phyloP scores from a whole-genome alignment of 2,113 vertebrate species.

The Arenaria interpres region DNA sequence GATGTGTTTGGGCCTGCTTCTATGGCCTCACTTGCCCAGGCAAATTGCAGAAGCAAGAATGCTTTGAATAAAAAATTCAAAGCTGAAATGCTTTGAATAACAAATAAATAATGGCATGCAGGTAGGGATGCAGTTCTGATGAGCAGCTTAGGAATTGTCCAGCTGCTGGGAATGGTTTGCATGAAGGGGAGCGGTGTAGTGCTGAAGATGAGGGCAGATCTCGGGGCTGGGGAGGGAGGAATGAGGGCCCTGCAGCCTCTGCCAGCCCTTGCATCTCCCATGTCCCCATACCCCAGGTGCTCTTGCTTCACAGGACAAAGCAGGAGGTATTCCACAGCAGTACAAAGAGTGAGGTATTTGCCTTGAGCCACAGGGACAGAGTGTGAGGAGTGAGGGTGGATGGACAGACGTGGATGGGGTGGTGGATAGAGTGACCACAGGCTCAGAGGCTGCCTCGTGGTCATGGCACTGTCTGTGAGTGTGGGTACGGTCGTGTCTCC shows the following conservation, averaged over 20 bases:
- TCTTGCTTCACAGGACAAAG: background rate
- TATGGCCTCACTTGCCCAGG: background rate
- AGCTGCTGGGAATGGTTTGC: background rate
- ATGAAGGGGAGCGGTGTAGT: background rate
- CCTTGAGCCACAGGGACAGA: background rate
- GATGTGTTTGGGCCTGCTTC: constrained; percentile 32
- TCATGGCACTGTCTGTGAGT: fast-evolving
- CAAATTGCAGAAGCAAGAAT: constrained; percentile 18
- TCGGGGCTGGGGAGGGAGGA: background rate
- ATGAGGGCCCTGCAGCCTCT: fast-evolving
- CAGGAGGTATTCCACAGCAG: background rate
- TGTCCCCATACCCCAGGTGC: background rate
- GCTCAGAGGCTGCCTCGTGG: background rate
- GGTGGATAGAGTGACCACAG: background rate
- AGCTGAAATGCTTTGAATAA: constrained; percentile 7
- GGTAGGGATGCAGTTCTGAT: background rate
- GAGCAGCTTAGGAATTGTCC: background rate
- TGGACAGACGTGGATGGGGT: background rate
- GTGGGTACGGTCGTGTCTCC: fast-evolving
- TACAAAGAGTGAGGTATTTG: fast-evolving
- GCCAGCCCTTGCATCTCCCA: fast-evolving
- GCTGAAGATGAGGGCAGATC: fast-evolving
- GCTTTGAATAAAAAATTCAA: constrained; percentile 42
- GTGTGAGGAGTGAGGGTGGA: background rate
- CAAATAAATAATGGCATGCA: constrained; percentile 4